Percentiles rank a stretch among this genome's conserved stretches.
These are phyloP conservation scores for Campoletis raptor DNA, from an alignment of 2,888 invertebrate genomes.

Conservation along the genomic window DNA sequence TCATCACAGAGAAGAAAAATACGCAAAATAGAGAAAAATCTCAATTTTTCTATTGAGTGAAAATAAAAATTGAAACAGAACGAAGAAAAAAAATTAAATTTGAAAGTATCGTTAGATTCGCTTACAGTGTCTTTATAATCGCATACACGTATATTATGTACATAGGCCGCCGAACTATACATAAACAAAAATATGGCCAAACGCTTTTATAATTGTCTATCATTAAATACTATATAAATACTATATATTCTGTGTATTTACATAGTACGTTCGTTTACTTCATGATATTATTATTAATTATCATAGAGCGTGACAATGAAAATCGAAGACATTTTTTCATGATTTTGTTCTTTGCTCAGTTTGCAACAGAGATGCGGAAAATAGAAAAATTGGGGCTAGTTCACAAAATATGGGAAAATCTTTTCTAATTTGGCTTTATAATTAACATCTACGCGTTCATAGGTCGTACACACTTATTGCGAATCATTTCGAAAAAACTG, in stretches of 20 bases:
- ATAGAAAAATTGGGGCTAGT: not conserved
- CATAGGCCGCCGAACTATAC: constrained; percentile 19
- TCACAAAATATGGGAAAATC: constrained; percentile 1
- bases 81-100: too few relatives aligned
- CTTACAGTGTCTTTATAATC: not conserved
- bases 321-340: not conserved
- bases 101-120: too few relatives aligned
- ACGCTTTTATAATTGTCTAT: constrained; percentile 11
- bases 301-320: not conserved
- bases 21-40: too few relatives aligned
- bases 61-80: too few relatives aligned
- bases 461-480: constrained; percentile 46
- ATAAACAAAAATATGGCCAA: not conserved
- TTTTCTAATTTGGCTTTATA: not conserved
- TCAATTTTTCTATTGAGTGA: too few relatives aligned
- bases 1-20: too few relatives aligned
- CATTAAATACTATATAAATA: too few relatives aligned
- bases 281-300: not conserved
- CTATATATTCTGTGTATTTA: constrained; percentile 36
- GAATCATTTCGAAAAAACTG: constrained; percentile 59
- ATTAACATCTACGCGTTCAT: not conserved
- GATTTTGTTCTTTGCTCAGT: not conserved
- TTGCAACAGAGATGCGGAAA: not conserved
- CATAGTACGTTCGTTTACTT: constrained; percentile 14
- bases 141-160: not conserved